phyloP scores from a whole-genome alignment of 2,888 invertebrate species.

The Scrobipalpa atriplicella region DNA sequence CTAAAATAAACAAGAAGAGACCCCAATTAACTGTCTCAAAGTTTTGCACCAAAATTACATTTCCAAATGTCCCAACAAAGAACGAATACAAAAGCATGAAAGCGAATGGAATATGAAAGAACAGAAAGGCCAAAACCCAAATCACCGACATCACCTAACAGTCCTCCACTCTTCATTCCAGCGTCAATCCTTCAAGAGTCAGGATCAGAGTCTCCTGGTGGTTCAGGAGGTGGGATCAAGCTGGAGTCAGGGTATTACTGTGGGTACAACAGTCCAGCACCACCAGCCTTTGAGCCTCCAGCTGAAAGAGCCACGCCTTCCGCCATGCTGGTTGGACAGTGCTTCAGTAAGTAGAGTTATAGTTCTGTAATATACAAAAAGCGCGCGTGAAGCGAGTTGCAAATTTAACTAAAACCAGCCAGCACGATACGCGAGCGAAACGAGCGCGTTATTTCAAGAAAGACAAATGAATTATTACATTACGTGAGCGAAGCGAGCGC shows the following conservation, averaged over 20 bases:
- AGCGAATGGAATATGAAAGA: background rate
- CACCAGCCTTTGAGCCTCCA: conserved; percentile 70
- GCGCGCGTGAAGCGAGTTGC: too few species aligned
- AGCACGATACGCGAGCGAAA: too few species aligned
- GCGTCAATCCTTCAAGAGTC: conserved; percentile 97
- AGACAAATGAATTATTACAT: too few species aligned
- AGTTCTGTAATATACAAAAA: background rate
- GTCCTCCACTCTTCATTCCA: conserved; percentile 70
- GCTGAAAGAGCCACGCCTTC: conserved; percentile 82
- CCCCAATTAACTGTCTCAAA: too few species aligned
- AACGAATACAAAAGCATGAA: background rate
- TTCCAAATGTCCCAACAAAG: too few species aligned
- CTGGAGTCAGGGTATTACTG: conserved; percentile 79
- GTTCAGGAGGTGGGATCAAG: conserved; percentile 76
- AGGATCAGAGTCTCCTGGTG: conserved; percentile 85
- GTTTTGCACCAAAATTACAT: too few species aligned
- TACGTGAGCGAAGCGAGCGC: too few species aligned
- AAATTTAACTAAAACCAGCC: too few species aligned
- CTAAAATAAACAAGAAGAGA: too few species aligned
- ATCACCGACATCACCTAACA: background rate
- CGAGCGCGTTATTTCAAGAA: too few species aligned
- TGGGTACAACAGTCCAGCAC: conserved; percentile 78
- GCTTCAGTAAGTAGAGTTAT: conserved; percentile 86
- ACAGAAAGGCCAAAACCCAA: background rate
- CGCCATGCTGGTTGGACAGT: conserved; percentile 88